phyloP scores from a whole-genome alignment of 1,140 invertebrate species.

The Calycopis cecrops region DNA sequence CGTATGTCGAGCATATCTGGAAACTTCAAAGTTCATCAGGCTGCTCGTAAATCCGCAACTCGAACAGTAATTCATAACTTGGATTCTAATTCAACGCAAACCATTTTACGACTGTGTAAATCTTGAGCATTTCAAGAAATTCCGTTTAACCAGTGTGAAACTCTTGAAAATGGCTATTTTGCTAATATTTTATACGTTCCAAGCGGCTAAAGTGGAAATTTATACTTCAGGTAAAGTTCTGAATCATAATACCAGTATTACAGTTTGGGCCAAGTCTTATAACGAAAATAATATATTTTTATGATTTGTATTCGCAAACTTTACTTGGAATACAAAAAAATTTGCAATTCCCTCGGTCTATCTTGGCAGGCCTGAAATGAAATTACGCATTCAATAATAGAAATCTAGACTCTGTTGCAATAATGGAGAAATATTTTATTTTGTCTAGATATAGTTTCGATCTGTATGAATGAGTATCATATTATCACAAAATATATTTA shows the following conservation, averaged over 20 bases:
- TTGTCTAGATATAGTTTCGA: too few species aligned
- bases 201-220: not conserved
- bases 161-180: not conserved
- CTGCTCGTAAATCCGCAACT: constrained; percentile 26
- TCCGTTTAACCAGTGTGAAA: constrained; percentile 2
- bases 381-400: too few species aligned
- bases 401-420: too few species aligned
- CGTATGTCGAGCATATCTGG: not conserved
- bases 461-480: too few species aligned
- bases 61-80: constrained; percentile 51
- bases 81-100: constrained; percentile 51
- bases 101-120: constrained; percentile 52
- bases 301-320: constrained; percentile 15
- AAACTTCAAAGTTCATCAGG: not conserved
- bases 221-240: constrained; percentile 7
- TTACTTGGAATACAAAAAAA: constrained; percentile 24
- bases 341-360: too few species aligned
- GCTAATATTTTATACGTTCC: constrained; percentile 10
- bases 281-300: not conserved
- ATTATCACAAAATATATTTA: too few species aligned
- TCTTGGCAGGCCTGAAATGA: too few species aligned
- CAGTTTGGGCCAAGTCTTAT: not conserved
- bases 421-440: too few species aligned
- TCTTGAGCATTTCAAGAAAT: constrained; percentile 42
- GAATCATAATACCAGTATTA: constrained; percentile 4